These are phyloP conservation scores for Aphelinus certus DNA, from an alignment of 1,140 invertebrate genomes.

Conservation along the genomic window DNA sequence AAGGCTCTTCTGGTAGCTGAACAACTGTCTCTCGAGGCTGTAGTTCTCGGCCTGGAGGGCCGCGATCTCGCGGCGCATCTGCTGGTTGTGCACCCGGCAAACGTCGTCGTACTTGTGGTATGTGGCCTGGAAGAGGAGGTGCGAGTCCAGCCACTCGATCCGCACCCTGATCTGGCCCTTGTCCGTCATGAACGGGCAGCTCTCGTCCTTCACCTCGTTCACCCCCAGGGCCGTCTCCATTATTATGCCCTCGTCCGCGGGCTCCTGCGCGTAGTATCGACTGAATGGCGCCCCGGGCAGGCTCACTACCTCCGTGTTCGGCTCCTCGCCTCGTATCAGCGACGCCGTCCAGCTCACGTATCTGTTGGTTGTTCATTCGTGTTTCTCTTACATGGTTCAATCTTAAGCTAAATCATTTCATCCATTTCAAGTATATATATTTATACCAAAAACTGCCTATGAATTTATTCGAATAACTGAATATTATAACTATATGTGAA, in stretches of 20 bases:
- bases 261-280: conserved; percentile 87
- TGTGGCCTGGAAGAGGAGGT: conserved; percentile 84
- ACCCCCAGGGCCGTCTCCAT: conserved; percentile 85
- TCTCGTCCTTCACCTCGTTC: conserved; percentile 81
- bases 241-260: conserved; percentile 82
- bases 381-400: background rate
- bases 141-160: conserved; percentile 87
- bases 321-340: conserved; percentile 70
- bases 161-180: conserved; percentile 81
- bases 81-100: conserved; percentile 83
- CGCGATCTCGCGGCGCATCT: conserved; percentile 87
- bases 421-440: too few species aligned
- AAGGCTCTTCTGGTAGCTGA: conserved; percentile 87
- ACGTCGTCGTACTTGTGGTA: conserved; percentile 91
- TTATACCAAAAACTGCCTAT: too few species aligned
- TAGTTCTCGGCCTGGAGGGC: conserved; percentile 88
- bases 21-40: conserved; percentile 83
- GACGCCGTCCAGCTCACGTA: conserved; percentile 86
- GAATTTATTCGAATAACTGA: too few species aligned
- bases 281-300: conserved; percentile 80
- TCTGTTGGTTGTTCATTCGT: conserved; percentile 53
- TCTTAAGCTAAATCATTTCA: too few species aligned
- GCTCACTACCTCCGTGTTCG: conserved; percentile 70
- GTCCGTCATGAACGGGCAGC: conserved; percentile 79
- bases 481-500: too few species aligned